Base-by-base conservation (phyloP, 1,140 invertebrate genomes). In the Adelges cooleyi region DNA sequence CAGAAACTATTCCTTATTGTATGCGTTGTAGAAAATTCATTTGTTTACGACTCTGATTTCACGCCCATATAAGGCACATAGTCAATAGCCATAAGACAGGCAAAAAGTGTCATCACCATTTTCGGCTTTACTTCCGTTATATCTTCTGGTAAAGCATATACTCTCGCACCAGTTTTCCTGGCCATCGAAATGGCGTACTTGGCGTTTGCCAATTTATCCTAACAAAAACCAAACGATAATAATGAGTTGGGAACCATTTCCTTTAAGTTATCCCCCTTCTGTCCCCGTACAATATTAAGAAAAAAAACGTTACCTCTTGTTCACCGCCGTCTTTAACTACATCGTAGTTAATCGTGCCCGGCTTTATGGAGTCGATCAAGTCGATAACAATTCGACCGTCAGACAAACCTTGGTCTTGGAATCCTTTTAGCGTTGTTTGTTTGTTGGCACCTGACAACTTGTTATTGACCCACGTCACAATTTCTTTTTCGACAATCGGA, bases 61-160 rank as follows among this genome's bases (percentile, higher is more conserved):
- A 56, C 40, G 9, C 11, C 88, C 86, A 91, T 87, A 71, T 86
- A 86, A 59, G 92, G 91, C 71, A 94, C 84, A 75, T 93, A 95
- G 77, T 95, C 94, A 72, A 92, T 82, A 18, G 92, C 91, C 95
- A 99, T 98, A 67, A 99, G 81, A 75, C 95, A 98, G 23, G 96
- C 95, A 79, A 98, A 99, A 49, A 98, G 89, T 6, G 96, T 99
- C 93, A 99, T 95, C 22, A 99, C 89, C 94, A 99, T 96, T 79
- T 98, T 99, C 27, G 85, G 90, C 75, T 98, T 98, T 1, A 95
- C 85, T 79, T 99, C 95, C 3, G 92, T 89, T 71, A 99, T 98
- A 77, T 99, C 96, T 78, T 99, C 96, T n/a, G 96, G 95, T 65
- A 99, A 77, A 23, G 96, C 96, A 75, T 98, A 99, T 15, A 99